Conservation (phyloP, 1,140 invertebrate genomes). For the Catajapyx aquilonaris region DNA sequence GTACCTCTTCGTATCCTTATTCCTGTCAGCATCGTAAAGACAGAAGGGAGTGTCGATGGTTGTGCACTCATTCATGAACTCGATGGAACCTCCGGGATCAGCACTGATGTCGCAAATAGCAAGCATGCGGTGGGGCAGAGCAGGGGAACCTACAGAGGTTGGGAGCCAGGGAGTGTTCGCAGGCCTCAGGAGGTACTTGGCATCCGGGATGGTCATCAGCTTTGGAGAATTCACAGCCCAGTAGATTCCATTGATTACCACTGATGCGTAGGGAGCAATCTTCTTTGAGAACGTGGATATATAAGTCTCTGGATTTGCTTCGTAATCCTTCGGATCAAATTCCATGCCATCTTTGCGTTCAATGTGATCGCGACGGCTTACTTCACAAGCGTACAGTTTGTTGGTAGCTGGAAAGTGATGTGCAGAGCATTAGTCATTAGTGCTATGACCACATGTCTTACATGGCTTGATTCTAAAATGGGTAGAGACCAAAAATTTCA, state of each 20-base stretch:
- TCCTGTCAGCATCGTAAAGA: constrained; percentile 93
- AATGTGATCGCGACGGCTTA: constrained; percentile 77
- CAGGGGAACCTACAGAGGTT: constrained; percentile 59
- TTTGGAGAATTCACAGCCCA: constrained; percentile 95
- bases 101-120: constrained; percentile 96
- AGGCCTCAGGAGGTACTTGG: constrained; percentile 75
- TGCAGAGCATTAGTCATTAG: too few species aligned
- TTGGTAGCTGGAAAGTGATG: constrained; percentile 60
- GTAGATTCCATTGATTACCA: constrained; percentile 95
- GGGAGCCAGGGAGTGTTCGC: constrained; percentile 82
- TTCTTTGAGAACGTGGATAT: constrained; percentile 92
- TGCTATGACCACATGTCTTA: too few species aligned
- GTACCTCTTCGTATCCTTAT: constrained; percentile 87
- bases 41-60: constrained; percentile 98
- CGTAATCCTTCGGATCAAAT: constrained; percentile 81
- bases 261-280: constrained; percentile 93
- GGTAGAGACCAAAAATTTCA: too few species aligned
- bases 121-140: constrained; percentile 69
- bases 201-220: constrained; percentile 90
- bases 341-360: constrained; percentile 75
- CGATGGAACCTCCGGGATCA: constrained; percentile 95
- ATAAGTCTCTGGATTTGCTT: constrained; percentile 77
- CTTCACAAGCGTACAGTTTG: constrained; percentile 88
- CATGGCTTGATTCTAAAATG: too few species aligned
- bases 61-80: constrained; percentile 99